phyloP scores from a whole-genome alignment of 2,797 vertebrate genomes.

The Manis pentadactyla region DNA sequence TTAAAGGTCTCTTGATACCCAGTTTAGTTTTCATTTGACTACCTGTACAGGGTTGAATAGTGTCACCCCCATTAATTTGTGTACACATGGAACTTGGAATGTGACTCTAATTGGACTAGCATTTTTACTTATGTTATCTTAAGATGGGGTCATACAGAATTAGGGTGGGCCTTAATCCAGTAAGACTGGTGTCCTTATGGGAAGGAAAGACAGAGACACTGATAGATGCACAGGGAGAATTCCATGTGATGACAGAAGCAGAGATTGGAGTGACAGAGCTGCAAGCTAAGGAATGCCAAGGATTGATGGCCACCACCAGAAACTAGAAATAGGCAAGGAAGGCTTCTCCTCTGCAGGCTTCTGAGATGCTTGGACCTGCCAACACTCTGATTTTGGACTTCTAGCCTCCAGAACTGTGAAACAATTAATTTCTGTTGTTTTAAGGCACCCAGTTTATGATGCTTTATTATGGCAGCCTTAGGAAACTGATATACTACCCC shows the following conservation, averaged over 20 bases:
- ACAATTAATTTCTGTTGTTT: background rate
- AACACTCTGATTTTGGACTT: background rate
- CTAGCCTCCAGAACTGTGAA: background rate
- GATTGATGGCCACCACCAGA: background rate
- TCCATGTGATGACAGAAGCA: background rate
- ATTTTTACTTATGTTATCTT: background rate
- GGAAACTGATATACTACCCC: background rate
- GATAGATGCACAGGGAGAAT: background rate
- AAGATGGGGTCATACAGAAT: background rate
- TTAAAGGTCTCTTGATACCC: background rate
- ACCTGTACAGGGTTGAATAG: background rate
- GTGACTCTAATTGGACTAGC: background rate
- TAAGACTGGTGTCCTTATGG: background rate
- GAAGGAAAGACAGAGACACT: background rate
- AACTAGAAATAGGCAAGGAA: background rate
- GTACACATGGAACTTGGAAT: background rate
- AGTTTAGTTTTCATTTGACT: background rate
- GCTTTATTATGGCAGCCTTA: background rate
- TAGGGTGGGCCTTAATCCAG: background rate
- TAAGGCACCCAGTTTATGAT: background rate
- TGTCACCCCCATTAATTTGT: background rate
- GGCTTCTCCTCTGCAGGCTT: background rate
- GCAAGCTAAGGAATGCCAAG: background rate
- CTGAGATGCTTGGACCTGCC: background rate
- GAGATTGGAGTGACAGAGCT: background rate